Evolutionary conservation across 2,797 vertebrate species (phyloP), one percentile per base, ranked within the genome.

Genomic region (Heteromormyrus szaboi): DNA sequence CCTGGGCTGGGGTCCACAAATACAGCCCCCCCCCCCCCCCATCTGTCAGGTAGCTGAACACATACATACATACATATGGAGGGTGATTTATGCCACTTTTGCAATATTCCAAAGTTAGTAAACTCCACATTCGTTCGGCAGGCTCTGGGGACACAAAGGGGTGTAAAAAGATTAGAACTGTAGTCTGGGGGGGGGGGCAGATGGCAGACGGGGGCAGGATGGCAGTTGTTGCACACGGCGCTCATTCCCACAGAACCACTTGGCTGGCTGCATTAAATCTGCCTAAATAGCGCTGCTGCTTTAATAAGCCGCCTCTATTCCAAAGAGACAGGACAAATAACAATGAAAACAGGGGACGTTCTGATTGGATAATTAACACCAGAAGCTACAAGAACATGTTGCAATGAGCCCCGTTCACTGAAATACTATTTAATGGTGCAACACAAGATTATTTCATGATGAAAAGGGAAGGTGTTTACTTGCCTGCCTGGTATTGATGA

Each of bases 151-250:
- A 41, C 65, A 84, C 92, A 93, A 94, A 95, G 91, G 90, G 83
- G 91, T 93, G 93, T 94, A 94, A 95, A 94, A 91, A 94, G 93
- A 95, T 96, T 95, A 95, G 83, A 87, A 51, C 90, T 89, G 50
- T 88, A 88, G 87, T 87, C 89, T 88, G 76, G 37, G 4, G 4
- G 62, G 41, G 41, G 41, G 65, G 65, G 65, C 65, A 33, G 29
- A 68, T 68, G 65, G 29, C 65, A 68, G 65, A 68, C 25, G 0
- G 29, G 29, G 65, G 25, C 11, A 33, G 65, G 65, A 37, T 33
- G 29, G 65, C 4, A 12, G 29, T 72, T 72, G 72, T 17, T 79
- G 9, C 33, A 79, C 2, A 19, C 37, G 17, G 37, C 6, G 37
- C 17, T 46, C 14, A 79, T 79, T 79, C 33, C 72, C 72, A 79